These are phyloP conservation scores for Sandelia bainsii DNA, from an alignment of 2,797 vertebrate species.

Conservation along the genomic window DNA sequence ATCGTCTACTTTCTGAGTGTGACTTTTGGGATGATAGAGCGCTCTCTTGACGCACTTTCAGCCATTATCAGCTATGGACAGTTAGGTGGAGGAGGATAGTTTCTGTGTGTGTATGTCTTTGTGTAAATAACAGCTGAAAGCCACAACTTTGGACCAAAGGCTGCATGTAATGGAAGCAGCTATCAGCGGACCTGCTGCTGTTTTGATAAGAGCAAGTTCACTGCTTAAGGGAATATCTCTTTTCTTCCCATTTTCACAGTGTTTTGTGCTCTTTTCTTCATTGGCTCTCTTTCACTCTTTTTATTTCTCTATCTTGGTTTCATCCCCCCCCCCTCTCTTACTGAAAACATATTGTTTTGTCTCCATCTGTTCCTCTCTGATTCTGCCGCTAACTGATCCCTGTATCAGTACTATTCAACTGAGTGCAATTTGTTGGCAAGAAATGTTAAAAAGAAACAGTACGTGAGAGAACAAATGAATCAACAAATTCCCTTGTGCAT, in stretches of 20 bases:
- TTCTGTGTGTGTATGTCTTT: constrained; percentile 30
- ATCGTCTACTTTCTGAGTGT: constrained; percentile 39
- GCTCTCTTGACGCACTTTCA: constrained; percentile 5
- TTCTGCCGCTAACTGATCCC: constrained; percentile 37
- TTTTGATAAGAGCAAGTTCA: constrained; percentile 50
- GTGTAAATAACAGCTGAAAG: constrained; percentile 60
- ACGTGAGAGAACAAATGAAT: constrained; percentile 10
- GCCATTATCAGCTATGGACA: constrained; percentile 49
- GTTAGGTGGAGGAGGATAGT: constrained; percentile 22
- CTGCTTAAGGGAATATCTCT: constrained; percentile 45
- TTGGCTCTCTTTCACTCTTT: neutral
- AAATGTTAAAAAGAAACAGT: constrained; percentile 31
- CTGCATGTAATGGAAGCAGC: constrained; percentile 59
- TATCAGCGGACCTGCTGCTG: constrained; percentile 50
- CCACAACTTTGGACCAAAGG: constrained; percentile 61
- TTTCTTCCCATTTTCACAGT: constrained; percentile 22
- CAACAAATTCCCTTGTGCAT: neutral
- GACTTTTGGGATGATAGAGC: constrained; percentile 49
- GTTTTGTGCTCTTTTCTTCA: constrained; percentile 18
- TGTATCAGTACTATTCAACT: constrained; percentile 39
- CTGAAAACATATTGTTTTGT: constrained; percentile 29
- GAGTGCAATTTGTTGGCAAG: constrained; percentile 41
- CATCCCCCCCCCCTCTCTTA: neutral
- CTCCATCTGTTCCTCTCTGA: constrained; percentile 56
- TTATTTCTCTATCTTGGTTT: constrained; percentile 24